Evolutionary conservation across 2,888 invertebrate species (phyloP), one percentile per base, ranked within the genome.

Genomic region (Nemurella pictetii): DNA sequence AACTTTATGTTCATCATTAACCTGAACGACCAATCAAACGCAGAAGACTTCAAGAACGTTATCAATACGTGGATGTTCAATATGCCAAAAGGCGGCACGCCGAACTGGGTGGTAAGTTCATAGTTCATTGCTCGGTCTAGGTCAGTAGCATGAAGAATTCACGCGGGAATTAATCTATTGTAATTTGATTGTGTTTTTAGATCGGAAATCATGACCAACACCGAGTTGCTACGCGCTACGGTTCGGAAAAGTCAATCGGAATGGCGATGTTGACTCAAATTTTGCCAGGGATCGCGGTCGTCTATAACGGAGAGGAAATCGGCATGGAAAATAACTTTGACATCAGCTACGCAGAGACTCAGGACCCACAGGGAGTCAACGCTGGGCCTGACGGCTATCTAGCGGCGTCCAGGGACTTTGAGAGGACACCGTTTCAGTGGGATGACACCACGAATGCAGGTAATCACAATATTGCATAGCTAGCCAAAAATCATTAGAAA

Each of bases 241-340:
- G 82, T 9, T 89, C 89, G 0, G 92, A 93, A 87, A 92, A 94
- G 88, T 93, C 94, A 0, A 94, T 95, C 86, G 94, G 94, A 0
- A 89, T 95, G 2, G 95, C 94, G 89, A 93, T 95, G 88, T 90
- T 97, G 83, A 92, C 93, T 85, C 91, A 95, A 88, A 89, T 95
- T 12, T 90, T 97, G 28, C 96, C 96, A 0, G 97, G 97, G 55
- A 94, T 95, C 0, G 92, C 94, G 0, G 92, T 96, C n/a, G 94
- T 95, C 0, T 97, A 97, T 90, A 96, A 97, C 88, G 96, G 97
- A 0, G 96, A 97, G 89, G 96, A 97, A 89, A 92, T 97, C 84
- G 96, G 95, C 7, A 95, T 96, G 95, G 91, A 92, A 0, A 94
- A 96, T 88, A 89, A 89, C 0, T 90, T 91, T 55, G 55, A 82